Conservation (phyloP, 2,888 invertebrate genomes). For the Kuschelorhynchus macadamiae region DNA sequence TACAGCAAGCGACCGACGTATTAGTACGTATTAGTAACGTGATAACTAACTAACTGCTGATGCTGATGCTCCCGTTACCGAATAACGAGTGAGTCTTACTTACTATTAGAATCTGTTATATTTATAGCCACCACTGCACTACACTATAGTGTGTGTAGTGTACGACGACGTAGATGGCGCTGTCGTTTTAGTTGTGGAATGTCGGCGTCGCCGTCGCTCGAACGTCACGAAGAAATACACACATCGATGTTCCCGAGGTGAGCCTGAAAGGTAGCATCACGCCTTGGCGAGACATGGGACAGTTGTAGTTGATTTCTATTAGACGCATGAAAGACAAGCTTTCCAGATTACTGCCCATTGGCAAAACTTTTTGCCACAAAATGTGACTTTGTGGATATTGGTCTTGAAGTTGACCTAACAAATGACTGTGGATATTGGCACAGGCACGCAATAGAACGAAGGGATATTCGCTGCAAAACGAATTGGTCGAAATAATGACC, state of each 20-base stretch:
- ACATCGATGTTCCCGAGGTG: neutral
- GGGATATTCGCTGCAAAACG: neutral
- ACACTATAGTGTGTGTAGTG: too few species aligned
- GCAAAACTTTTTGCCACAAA: neutral
- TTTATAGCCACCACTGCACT: too few species aligned
- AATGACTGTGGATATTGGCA: neutral
- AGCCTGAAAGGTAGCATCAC: neutral
- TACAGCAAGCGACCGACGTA: too few species aligned
- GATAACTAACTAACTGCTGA: too few species aligned
- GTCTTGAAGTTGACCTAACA: neutral
- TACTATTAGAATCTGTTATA: too few species aligned
- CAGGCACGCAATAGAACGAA: neutral
- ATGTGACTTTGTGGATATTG: neutral
- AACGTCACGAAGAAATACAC: too few species aligned
- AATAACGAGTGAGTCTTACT: too few species aligned
- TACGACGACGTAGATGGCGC: too few species aligned
- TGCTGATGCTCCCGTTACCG: too few species aligned
- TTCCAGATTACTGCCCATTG: neutral
- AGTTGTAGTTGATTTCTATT: neutral
- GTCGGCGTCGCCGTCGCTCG: too few species aligned
- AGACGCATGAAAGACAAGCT: neutral
- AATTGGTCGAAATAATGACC: neutral
- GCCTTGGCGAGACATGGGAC: neutral
- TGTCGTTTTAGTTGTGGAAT: too few species aligned
- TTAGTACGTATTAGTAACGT: too few species aligned